Base-by-base conservation (phyloP, 2,113 vertebrate genomes). In the Perognathus longimembris region DNA sequence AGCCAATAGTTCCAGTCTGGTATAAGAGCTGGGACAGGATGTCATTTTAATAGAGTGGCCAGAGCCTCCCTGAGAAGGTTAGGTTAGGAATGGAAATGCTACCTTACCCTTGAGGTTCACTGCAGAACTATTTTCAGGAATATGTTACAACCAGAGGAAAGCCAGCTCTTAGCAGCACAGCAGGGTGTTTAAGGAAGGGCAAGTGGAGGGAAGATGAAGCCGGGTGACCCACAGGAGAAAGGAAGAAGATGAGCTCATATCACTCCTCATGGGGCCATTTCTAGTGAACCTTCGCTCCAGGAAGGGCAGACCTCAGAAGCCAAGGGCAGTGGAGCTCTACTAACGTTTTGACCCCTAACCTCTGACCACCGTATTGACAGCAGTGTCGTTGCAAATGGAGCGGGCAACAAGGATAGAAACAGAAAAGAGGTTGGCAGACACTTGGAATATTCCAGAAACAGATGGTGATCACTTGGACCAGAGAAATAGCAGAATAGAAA, bases 391-490 rank as follows among this genome's bases (percentile, higher is more conserved):
- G 11, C 6, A 2, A 17, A 15, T 30, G 7, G 18, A 38, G 5
- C 8, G 7, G 1, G 4, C 1, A 14, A 17, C 5, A 45, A 22
- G 22, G 26, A 22, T 1, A 66, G 63, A 79, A 12, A 14, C 24
- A 63, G n/a, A 34, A 59, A 34, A 30, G 38, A 34, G 10, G 42
- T 10, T 0, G 21, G 8, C 61, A 1, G n/a, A 2, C 1, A 20
- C 17, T 1, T 17, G 28, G 0, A 4, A 1, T 1, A n/a, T 12
- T 79, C 20, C 34, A 67, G 10, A 8, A 22, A 17, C 42, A 40
- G 10, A 1, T 50, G 50, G 8, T 22, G 18, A 14, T 54, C 17
- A 2, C 50, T 74, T 15, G 70, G 17, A n/a, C 5, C 32, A 32
- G 12, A 28, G 22, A 38, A 36, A n/a, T 18, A 18, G 3, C 71